Evolutionary conservation across 2,113 vertebrate species (phyloP).

Genomic region (Colinus virginianus): DNA sequence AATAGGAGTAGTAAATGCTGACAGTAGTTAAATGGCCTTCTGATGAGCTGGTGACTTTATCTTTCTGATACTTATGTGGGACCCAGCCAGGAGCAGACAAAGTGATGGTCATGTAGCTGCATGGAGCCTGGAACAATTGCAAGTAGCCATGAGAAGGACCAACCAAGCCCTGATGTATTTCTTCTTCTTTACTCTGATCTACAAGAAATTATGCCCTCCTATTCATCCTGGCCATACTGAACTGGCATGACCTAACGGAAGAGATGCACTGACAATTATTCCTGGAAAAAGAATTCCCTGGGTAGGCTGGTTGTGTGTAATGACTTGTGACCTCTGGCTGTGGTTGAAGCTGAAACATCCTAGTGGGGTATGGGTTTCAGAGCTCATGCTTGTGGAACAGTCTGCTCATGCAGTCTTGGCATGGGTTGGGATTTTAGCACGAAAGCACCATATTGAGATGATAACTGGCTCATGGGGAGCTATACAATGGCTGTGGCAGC

Average conservation of each 20-base stretch:
- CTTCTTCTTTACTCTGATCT: not conserved
- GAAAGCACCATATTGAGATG: not conserved
- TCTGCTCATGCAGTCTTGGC: conserved; percentile 3
- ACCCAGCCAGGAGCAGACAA: not conserved
- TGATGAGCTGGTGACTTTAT: not conserved
- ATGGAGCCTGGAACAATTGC: not conserved
- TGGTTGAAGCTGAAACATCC: conserved; percentile 22
- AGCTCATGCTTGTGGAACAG: conserved; percentile 30
- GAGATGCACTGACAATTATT: conserved; percentile 35
- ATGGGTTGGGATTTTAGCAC: not conserved
- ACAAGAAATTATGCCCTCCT: not conserved
- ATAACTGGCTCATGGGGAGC: not conserved
- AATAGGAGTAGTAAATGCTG: not conserved
- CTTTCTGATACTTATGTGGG: fast-evolving
- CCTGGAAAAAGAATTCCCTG: conserved; percentile 50
- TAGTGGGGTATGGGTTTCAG: not conserved
- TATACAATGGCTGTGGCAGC: not conserved
- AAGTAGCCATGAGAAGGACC: not conserved
- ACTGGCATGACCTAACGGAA: not conserved
- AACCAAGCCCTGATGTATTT: not conserved
- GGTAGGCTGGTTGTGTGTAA: conserved; percentile 33
- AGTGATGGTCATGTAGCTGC: not conserved
- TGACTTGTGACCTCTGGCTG: conserved; percentile 45
- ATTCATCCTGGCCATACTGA: not conserved
- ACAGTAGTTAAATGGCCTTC: not conserved